phyloP scores from a whole-genome alignment of 2,888 invertebrate genomes.

The Unio delphinus region DNA sequence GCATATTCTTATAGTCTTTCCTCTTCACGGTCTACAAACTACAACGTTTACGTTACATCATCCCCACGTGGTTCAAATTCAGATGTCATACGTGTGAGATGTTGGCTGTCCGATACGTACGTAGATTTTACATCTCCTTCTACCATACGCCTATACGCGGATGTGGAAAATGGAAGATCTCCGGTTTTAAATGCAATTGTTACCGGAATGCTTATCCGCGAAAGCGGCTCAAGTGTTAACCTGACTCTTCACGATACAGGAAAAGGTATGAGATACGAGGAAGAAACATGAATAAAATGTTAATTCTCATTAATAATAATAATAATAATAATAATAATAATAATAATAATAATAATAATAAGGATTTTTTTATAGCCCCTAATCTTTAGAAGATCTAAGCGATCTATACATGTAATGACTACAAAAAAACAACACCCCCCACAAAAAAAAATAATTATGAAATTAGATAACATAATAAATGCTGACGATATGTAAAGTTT shows the following conservation, averaged over 20 bases:
- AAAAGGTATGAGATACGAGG: not conserved
- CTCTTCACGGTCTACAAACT: not conserved
- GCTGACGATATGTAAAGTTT: too few relatives aligned
- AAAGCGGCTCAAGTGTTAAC: not conserved
- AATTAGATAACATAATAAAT: too few relatives aligned
- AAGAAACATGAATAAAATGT: too few relatives aligned
- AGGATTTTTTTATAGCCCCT: too few relatives aligned
- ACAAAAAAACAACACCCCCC: too few relatives aligned
- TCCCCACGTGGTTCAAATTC: slow-evolving; percentile 3
- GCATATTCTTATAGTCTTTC: not conserved
- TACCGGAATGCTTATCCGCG: slow-evolving; percentile 1
- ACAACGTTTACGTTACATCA: slow-evolving; percentile 2
- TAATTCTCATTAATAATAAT: too few relatives aligned
- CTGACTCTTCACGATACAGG: slow-evolving; percentile 5
- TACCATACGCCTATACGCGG: slow-evolving; percentile 2
- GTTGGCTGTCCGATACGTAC: slow-evolving; percentile 3
- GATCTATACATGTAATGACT: too few relatives aligned
- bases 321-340: too few relatives aligned
- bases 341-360: too few relatives aligned
- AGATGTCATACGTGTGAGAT: slow-evolving; percentile 11
- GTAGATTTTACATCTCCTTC: slow-evolving; percentile 1
- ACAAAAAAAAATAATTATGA: too few relatives aligned
- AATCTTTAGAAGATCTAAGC: too few relatives aligned
- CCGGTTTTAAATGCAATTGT: slow-evolving; percentile 13
- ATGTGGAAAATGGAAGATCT: slow-evolving; percentile 11